Evolutionary conservation across 2,888 invertebrate genomes (phyloP).

Genomic region (Melieria omissa): DNA sequence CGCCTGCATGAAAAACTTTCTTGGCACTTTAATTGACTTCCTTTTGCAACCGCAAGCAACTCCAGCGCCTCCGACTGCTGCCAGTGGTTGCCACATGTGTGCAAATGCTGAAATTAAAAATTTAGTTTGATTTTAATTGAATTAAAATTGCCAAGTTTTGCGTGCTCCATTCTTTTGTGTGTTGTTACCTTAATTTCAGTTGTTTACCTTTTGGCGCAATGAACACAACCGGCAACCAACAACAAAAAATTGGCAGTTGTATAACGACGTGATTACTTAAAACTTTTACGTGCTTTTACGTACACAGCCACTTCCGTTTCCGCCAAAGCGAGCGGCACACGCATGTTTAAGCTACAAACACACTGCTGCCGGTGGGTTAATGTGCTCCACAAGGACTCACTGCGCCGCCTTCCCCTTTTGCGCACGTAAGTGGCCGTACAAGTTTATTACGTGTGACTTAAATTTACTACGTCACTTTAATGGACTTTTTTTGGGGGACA

Average conservation of each 20-base stretch:
- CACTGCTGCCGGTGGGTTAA: no score
- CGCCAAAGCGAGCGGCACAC: neutral
- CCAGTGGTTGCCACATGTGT: neutral
- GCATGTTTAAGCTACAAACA: no score
- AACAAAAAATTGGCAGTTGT: neutral
- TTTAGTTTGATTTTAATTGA: conserved; percentile 5
- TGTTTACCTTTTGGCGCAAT: neutral
- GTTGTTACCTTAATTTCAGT: neutral
- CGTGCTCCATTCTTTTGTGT: neutral
- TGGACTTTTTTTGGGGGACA: no score
- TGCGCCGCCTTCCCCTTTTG: neutral
- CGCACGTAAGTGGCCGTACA: conserved; percentile 7
- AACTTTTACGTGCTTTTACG: neutral
- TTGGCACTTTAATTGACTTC: neutral
- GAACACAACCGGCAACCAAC: neutral
- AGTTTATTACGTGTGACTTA: conserved; percentile 36
- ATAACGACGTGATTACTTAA: conserved; percentile 13
- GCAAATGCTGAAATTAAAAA: neutral
- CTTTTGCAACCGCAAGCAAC: neutral
- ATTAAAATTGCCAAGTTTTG: neutral
- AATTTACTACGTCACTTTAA: conserved; percentile 25
- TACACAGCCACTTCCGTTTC: conserved; percentile 2
- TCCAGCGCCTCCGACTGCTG: neutral
- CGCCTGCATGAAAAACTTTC: no score
- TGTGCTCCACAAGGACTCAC: neutral